Base-by-base conservation (phyloP, 2,888 invertebrate genomes). In the Oxycera nigricornis region DNA sequence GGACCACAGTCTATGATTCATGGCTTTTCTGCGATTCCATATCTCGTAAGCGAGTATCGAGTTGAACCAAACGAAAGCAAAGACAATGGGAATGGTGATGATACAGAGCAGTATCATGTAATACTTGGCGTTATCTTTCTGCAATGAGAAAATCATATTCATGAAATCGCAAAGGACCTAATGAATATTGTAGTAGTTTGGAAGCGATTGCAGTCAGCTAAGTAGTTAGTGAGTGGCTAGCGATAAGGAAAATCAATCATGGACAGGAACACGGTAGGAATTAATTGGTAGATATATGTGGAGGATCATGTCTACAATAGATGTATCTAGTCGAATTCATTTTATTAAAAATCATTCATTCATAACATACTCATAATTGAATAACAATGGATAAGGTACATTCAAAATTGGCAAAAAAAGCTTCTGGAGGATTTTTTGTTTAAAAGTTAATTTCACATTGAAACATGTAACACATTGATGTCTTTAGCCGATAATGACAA, bases 21-120 rank as follows among this genome's bases (percentile, higher is more conserved):
- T 17, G 22, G 79, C 78, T 50, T 82, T 81, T 17, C 88, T 81
- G 73, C 87, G 86, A 39, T 79, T 81, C 87, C 88, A 88, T 70
- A 89, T 81, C 74, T 87, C 82, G n/a, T 81, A 81, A 1, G 88
- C 88, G 50, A 88, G 87, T 46, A 86, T 84, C 57, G 83, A 82
- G 77, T 89, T 88, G 24, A 88, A 82, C 84, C 87, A 88, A 35
- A 87, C 76, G 77, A 88, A 88, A 14, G 86, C 83, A 20, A 84
- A 75, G 62, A 88, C 79, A 26, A 87, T 82, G 26, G 88, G 88
- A 59, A 86, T 50, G 70, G 88, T 88, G 52, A 88, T 84, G 28
- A 88, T 80, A 59, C 77, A 78, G 61, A 86, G 82, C 22, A 84
- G 79, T 3, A 83, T 78, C 31, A 81, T 77, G 76, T 82, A 80